phyloP scores from a whole-genome alignment of 2,113 vertebrate species.

The Mobula birostris region DNA sequence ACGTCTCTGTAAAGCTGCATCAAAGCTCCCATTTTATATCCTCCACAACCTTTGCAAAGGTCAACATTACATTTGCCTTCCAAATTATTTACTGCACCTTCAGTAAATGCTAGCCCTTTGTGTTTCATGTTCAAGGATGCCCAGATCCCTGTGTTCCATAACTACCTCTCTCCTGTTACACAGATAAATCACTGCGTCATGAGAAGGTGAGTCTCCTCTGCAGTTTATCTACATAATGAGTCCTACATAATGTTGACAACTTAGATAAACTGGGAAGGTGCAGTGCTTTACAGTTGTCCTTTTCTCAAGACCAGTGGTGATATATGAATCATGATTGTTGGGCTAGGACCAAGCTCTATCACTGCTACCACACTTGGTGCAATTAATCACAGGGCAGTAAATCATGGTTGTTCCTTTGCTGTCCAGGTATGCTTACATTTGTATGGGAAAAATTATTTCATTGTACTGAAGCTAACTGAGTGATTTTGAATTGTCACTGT shows the following conservation, averaged over 20 bases:
- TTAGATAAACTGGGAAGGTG: not conserved
- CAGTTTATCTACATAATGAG: not conserved
- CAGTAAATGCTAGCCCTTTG: no score
- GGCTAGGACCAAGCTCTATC: not conserved
- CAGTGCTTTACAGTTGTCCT: not conserved
- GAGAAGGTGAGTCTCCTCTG: not conserved
- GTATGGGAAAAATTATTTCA: not conserved
- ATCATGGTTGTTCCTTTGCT: not conserved
- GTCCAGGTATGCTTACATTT: not conserved
- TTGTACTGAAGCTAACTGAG: not conserved
- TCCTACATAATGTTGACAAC: not conserved
- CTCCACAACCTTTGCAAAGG: no score
- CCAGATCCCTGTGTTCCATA: no score
- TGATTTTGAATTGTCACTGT: not conserved
- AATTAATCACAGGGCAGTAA: not conserved
- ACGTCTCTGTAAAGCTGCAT: no score
- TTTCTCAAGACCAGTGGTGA: not conserved
- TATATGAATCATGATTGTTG: not conserved
- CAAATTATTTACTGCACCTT: no score
- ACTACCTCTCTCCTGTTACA: not conserved
- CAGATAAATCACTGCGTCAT: not conserved
- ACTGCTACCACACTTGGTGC: not conserved
- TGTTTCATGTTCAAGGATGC: no score
- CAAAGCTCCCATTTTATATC: no score
- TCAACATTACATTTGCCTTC: no score